Conservation (phyloP, 2,888 invertebrate genomes). For the Holacanthella duospinosa region DNA sequence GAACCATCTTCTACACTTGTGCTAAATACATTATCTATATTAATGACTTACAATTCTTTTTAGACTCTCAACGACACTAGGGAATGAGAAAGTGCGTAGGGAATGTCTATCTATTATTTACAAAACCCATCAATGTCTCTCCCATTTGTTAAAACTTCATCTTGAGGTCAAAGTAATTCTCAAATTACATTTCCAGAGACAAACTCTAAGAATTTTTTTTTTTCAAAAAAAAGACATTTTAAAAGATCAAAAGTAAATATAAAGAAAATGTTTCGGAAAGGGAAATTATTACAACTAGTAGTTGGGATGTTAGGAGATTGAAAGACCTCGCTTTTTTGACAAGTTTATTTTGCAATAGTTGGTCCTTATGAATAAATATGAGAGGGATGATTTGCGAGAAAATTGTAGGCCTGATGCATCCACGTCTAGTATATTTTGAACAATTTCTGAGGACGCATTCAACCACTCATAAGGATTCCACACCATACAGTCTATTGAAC, state of each 20-base stretch:
- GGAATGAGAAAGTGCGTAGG: no score
- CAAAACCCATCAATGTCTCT: neutral
- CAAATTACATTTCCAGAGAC: neutral
- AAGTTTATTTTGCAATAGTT: neutral
- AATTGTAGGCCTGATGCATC: neutral
- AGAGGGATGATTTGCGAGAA: neutral
- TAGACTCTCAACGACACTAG: neutral
- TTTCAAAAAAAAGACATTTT: neutral
- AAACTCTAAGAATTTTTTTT: neutral
- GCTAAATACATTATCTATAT: conserved; percentile 6
- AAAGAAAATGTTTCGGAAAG: neutral
- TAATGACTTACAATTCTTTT: neutral
- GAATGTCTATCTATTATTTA: neutral
- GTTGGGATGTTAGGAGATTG: no score
- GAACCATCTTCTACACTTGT: conserved; percentile 2
- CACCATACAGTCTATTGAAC: neutral
- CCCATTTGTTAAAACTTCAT: no score
- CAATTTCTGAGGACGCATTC: neutral
- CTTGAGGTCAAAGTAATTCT: no score
- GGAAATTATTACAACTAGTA: neutral
- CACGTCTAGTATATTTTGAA: neutral
- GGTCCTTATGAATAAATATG: neutral
- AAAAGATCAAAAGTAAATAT: neutral
- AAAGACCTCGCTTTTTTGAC: no score
- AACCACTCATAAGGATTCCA: neutral